Evolutionary conservation across 2,888 invertebrate species (phyloP).

Genomic region (Aleiodes testaceus): DNA sequence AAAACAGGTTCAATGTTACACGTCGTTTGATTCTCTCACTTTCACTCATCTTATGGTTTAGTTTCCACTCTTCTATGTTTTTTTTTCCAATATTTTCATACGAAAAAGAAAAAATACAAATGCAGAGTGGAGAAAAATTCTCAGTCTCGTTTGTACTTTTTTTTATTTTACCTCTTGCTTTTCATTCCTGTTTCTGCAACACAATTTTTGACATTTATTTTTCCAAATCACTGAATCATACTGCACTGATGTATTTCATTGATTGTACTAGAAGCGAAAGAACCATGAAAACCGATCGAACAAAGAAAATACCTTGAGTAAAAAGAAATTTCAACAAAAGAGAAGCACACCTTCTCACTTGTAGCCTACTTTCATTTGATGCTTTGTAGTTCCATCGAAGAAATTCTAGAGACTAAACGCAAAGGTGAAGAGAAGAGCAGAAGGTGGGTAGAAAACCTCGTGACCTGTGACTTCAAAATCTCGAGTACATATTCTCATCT

Average conservation of each 20-base stretch:
- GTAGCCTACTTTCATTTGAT: slow-evolving; percentile 12
- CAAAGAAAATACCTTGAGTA: no score
- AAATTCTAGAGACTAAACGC: slow-evolving; percentile 1
- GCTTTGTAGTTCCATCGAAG: slow-evolving; percentile 20
- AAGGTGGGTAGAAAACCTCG: neutral
- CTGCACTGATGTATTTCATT: slow-evolving; percentile 16
- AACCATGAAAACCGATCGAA: no score
- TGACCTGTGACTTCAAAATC: slow-evolving; percentile 19
- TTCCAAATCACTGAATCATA: slow-evolving; percentile 26
- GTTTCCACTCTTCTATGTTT: neutral
- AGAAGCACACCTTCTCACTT: neutral
- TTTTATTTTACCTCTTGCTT: neutral
- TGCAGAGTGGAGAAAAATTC: slow-evolving; percentile 2
- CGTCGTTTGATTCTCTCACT: slow-evolving; percentile 29
- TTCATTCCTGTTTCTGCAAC: neutral
- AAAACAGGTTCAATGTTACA: slow-evolving; percentile 17
- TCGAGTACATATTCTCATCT: slow-evolving; percentile 27
- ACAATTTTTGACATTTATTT: slow-evolving; percentile 11
- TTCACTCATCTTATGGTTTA: slow-evolving; percentile 1
- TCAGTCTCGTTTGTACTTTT: neutral
- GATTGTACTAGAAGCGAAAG: neutral
- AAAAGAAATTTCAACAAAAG: neutral
- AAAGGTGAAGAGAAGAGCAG: no score
- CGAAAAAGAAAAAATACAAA: no score
- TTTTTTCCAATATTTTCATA: neutral